Percentiles rank a stretch among this genome's conserved stretches.
phyloP scores from a whole-genome alignment of 2,797 vertebrate genomes.

The Gallinago solitaria region DNA sequence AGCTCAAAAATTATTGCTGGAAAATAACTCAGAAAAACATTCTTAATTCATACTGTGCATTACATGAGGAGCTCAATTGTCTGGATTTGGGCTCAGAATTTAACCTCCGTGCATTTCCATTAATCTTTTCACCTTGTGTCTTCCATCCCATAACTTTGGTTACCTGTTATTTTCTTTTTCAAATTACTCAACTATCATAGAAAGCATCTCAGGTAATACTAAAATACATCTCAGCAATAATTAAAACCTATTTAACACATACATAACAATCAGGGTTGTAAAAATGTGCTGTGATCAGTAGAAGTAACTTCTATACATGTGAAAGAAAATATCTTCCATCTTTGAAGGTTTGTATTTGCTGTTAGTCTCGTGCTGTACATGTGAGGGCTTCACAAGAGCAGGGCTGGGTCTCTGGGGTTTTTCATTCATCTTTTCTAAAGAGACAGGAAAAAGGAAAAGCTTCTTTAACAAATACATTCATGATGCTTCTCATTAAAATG shows the following conservation, averaged over 20 bases:
- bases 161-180: constrained; percentile 15
- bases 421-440: constrained; percentile 1
- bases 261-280: neutral
- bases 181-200: neutral
- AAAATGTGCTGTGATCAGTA: constrained; percentile 12
- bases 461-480: neutral
- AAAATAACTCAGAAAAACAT: neutral
- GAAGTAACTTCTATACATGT: constrained; percentile 6
- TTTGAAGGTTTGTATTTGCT: constrained; percentile 9
- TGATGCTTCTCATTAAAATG: neutral
- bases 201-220: constrained; percentile 25
- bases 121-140: neutral
- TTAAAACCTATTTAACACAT: neutral
- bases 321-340: neutral
- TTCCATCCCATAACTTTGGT: neutral
- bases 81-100: neutral
- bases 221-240: neutral
- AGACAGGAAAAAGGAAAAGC: constrained; percentile 2
- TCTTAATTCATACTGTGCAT: neutral
- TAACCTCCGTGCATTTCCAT: neutral
- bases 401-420: neutral
- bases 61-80: neutral
- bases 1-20: neutral
- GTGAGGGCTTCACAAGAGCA: neutral
- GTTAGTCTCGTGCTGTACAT: constrained; percentile 17